Evolutionary conservation across 2,888 invertebrate species (phyloP), one percentile per base, ranked within the genome.

Genomic region (Periphyllus acericola): DNA sequence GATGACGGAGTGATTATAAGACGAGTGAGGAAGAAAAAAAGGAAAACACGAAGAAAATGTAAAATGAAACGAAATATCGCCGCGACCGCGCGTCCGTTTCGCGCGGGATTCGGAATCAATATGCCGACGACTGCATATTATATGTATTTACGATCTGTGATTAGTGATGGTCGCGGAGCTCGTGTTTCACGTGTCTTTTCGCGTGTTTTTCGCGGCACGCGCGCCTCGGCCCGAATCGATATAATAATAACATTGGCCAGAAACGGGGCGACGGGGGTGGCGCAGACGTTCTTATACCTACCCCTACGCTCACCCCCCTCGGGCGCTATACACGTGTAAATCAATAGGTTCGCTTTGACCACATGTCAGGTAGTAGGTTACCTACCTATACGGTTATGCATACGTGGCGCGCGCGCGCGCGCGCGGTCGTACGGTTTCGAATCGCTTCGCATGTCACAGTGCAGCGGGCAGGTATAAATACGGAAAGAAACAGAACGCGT

Each of bases 341-440:
- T 79, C 79, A 79, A 87, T 87, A 72, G 34, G 46, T 79, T 52
- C 17, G 72, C 14, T 87, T 74, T 87, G 86, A 86, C 80, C 86
- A 74, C 80, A 87, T 72, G 74, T 29, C 74, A 85, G 85, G 68
- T 68, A 85, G 3, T n/a, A n/a, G n/a, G n/a, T n/a, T n/a, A n/a
- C n/a, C n/a, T n/a, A n/a, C n/a, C n/a, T n/a, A n/a, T n/a, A n/a
- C n/a, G n/a, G n/a, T n/a, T n/a, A n/a, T n/a, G n/a, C n/a, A n/a
- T n/a, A n/a, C n/a, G n/a, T n/a, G n/a, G n/a, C n/a, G n/a, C n/a
- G n/a, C n/a, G n/a, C n/a, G n/a, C n/a, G n/a, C n/a, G n/a, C n/a
- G n/a, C n/a, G n/a, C 66, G 71, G 34, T 52, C 55, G 71, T 71
- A 79, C 21, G 80, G 79, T 79, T 60, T 79, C 60, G 79, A 14